These are phyloP conservation scores for Furcifer pardalis DNA, from an alignment of 2,797 vertebrate genomes.

Conservation along the genomic window DNA sequence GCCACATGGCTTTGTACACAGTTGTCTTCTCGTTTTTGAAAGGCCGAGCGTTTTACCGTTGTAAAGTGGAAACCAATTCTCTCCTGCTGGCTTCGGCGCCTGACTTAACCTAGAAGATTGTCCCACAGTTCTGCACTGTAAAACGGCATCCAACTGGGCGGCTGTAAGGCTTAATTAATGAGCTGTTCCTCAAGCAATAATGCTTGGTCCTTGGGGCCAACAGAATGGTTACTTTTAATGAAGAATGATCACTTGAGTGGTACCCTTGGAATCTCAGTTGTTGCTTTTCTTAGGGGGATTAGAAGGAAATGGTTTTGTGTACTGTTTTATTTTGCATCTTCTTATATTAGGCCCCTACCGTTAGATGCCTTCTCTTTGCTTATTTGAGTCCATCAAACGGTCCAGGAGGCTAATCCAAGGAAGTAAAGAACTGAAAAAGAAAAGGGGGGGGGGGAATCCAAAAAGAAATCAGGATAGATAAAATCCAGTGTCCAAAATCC, in stretches of 20 bases:
- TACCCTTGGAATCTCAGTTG: constrained; percentile 11
- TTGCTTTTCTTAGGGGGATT: not conserved
- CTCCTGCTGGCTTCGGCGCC: not conserved
- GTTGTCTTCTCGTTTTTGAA: not conserved
- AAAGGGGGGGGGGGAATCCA: too few relatives aligned
- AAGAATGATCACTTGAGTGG: not conserved
- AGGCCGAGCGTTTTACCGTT: not conserved
- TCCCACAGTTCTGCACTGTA: not conserved
- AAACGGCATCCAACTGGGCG: not conserved
- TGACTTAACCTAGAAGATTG: not conserved
- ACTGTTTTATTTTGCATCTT: not conserved
- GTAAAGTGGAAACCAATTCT: not conserved
- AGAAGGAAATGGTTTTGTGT: not conserved
- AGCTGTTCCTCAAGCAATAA: constrained; percentile 36
- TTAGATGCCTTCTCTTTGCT: too few relatives aligned
- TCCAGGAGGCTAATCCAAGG: too few relatives aligned
- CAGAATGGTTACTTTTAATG: constrained; percentile 23
- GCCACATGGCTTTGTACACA: too few relatives aligned
- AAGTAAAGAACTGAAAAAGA: too few relatives aligned
- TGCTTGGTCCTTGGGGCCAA: not conserved
- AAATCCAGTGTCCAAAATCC: too few relatives aligned
- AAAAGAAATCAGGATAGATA: too few relatives aligned
- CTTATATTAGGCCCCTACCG: not conserved
- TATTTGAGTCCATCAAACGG: too few relatives aligned
- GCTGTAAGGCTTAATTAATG: constrained; percentile 52